Conservation (phyloP, 2,888 invertebrate species). For the Agrochola circellaris region DNA sequence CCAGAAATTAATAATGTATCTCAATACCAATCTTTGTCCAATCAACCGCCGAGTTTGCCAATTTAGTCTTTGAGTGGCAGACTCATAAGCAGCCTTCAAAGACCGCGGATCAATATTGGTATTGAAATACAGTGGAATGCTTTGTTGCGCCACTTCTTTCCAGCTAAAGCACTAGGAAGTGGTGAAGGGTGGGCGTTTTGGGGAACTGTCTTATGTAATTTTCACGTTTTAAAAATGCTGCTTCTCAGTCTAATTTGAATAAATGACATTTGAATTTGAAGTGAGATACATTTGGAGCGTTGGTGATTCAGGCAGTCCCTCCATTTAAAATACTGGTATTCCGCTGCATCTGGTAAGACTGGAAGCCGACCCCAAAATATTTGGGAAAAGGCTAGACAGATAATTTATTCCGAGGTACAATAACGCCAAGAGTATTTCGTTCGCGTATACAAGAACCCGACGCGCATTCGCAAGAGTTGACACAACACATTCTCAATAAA, state of each 20-base stretch:
- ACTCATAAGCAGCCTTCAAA: background rate
- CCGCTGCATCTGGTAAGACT: too few relatives aligned
- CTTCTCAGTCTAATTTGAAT: too few relatives aligned
- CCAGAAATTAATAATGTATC: background rate
- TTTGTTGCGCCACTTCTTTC: too few relatives aligned
- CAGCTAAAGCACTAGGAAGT: too few relatives aligned
- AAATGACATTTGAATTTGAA: too few relatives aligned
- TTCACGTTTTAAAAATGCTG: too few relatives aligned
- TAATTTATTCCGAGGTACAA: background rate
- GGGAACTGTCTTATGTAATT: too few relatives aligned
- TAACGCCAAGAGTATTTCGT: background rate
- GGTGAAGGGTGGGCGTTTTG: too few relatives aligned
- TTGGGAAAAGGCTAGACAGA: too few relatives aligned
- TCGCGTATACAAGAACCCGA: background rate
- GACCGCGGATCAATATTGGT: background rate
- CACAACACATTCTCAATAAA: constrained; percentile 37
- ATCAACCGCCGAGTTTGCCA: background rate
- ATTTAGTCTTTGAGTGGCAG: background rate
- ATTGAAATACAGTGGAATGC: background rate
- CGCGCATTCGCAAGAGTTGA: constrained; percentile 34
- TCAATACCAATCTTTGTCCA: background rate
- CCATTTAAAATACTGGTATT: too few relatives aligned
- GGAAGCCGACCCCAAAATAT: too few relatives aligned
- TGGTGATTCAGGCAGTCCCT: too few relatives aligned
- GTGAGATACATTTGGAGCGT: background rate